Percentiles rank a stretch among this genome's conserved stretches.
These are phyloP conservation scores for Bufotes viridis DNA, from an alignment of 2,797 vertebrate genomes.

Conservation along the genomic window DNA sequence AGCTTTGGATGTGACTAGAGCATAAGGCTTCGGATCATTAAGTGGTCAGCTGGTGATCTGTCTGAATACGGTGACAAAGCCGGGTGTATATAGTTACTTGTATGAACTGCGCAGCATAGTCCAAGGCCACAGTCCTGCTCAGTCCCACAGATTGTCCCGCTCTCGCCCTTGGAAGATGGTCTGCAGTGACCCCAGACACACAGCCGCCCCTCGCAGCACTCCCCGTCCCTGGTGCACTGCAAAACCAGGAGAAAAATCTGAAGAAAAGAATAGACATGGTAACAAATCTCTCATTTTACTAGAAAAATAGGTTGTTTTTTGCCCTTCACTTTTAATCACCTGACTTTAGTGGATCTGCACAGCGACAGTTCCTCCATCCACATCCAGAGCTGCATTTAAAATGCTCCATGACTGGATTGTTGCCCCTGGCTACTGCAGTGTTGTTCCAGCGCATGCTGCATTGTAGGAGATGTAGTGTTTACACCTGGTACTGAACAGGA, in stretches of 20 bases:
- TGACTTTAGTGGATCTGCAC: not conserved
- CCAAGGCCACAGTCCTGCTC: slow-evolving; percentile 85
- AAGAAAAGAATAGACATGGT: not conserved
- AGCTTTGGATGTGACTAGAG: not conserved
- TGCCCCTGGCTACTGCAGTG: no score
- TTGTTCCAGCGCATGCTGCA: no score
- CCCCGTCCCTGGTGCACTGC: slow-evolving; percentile 84
- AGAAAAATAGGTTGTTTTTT: not conserved
- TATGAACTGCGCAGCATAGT: slow-evolving; percentile 89
- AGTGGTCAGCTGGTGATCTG: not conserved
- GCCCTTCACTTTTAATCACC: not conserved
- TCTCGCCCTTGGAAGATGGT: slow-evolving; percentile 78
- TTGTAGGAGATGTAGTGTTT: no score
- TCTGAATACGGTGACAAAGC: not conserved
- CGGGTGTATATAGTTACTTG: slow-evolving; percentile 74
- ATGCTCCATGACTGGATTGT: no score
- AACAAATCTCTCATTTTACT: not conserved
- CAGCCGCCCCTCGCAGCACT: slow-evolving; percentile 87
- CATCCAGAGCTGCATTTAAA: not conserved
- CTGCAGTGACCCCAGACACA: slow-evolving; percentile 91
- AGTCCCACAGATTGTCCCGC: slow-evolving; percentile 88
- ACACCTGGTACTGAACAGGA: no score
- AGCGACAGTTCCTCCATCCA: not conserved
- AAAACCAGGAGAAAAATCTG: not conserved
- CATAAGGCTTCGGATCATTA: not conserved